Conservation (phyloP, 35 echinoderm and acorn worm species). For the Apostichopus californicus region DNA sequence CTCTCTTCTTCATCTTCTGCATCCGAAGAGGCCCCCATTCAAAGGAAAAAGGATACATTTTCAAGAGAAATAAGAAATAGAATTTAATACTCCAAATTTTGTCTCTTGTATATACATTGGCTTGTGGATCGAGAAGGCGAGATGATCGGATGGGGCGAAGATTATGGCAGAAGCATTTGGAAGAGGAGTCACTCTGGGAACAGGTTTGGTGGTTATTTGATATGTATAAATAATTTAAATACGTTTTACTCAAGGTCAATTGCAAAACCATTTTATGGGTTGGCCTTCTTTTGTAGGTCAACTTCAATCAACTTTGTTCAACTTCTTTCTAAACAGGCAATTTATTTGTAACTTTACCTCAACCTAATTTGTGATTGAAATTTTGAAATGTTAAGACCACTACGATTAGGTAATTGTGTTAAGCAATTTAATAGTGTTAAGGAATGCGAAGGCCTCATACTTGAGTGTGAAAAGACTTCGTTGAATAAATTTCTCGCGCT, state of each 20-base stretch:
- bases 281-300: neutral
- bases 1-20: neutral
- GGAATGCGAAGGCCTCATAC: neutral
- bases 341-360: neutral
- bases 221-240: neutral
- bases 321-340: neutral
- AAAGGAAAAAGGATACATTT: constrained; percentile 38
- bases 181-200: constrained; percentile 45
- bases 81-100: constrained; percentile 53
- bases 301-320: neutral
- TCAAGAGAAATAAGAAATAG: constrained; percentile 25
- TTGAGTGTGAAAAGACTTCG: neutral
- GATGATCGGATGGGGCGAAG: constrained; percentile 53
- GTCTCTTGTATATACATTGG: constrained; percentile 13
- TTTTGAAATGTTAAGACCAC: neutral
- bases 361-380: constrained; percentile 14
- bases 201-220: constrained; percentile 48
- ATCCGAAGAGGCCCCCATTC: constrained; percentile 31
- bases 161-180: constrained; percentile 52
- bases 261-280: neutral
- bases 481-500: constrained; percentile 17
- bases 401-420: constrained; percentile 2
- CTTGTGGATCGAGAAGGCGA: constrained; percentile 21
- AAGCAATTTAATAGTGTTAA: neutral
- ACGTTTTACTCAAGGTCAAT: neutral